Evolutionary conservation across 2,797 vertebrate genomes (phyloP), one percentile per base, ranked within the genome.

Genomic region (Botia almorhae): DNA sequence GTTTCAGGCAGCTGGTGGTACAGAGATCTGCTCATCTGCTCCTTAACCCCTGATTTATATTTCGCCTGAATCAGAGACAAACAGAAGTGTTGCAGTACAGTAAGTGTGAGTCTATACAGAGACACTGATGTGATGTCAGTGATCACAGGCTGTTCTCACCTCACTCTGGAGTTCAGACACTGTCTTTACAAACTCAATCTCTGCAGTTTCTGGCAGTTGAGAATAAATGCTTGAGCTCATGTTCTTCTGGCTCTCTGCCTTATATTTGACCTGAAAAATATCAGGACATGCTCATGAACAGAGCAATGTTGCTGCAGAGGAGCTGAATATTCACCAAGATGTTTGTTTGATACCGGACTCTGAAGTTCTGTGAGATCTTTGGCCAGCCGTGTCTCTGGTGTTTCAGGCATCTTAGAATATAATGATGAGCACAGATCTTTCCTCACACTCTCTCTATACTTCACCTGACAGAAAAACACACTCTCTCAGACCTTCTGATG

Each of bases 321-420:
- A 23, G 3, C 17, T 58, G 56, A 6, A 39, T 39, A 8, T 58
- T 11, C 3, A 1, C 13, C 16, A 23, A 6, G 23, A 5, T 19
- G 43, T 21, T 61, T 17, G 39, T 39, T 43, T 53, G 16, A 33
- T 86, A 98, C 97, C 96, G 96, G 90, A 83, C 97, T 98, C 91
- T 96, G 96, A 87, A 96, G 93, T 74, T 94, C 87, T 0, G 93
- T 91, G 0, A 95, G 90, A 87, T 96, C 93, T 87, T 92, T 95
- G 0, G 95, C 95, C 79, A 95, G 96, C 12, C 91, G 95, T 0
- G 94, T 98, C 10, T 98, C 95, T 74, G 96, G 91, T 11, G 96
- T 97, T 74, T 94, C 92, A 0, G 95, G 93, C 84, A 97, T 95
- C 86, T 90, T 92, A 3, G 95, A 95, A 90, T 96, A 98, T 51